These are phyloP conservation scores for Proisotoma minuta DNA, from an alignment of 2,888 invertebrate species.

Conservation along the genomic window DNA sequence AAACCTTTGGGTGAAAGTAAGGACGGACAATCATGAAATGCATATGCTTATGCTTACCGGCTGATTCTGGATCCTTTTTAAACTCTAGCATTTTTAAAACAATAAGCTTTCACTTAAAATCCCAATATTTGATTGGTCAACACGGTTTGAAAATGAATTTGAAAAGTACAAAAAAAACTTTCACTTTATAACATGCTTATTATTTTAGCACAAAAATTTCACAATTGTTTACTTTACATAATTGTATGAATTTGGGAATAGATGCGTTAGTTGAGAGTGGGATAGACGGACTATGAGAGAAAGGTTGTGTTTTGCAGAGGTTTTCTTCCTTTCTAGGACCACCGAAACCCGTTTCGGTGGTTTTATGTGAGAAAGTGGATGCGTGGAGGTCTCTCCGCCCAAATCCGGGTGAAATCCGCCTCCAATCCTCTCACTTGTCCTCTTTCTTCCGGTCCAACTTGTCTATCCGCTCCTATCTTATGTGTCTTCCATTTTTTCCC, in stretches of 20 bases:
- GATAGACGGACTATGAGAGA: no score
- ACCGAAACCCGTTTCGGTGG: not conserved
- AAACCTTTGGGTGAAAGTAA: conserved; percentile 4
- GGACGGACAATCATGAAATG: not conserved
- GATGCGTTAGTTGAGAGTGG: no score
- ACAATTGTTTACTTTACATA: no score
- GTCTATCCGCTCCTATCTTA: not conserved
- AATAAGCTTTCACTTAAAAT: no score
- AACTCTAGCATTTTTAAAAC: conserved; percentile 40
- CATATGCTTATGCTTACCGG: conserved; percentile 18
- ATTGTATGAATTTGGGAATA: no score
- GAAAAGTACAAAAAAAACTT: no score
- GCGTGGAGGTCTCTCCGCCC: not conserved
- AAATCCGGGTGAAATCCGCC: conserved; percentile 14
- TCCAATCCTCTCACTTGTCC: conserved; percentile 1
- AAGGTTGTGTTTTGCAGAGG: no score
- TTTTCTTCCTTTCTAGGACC: no score
- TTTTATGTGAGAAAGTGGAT: not conserved
- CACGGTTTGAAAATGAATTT: no score
- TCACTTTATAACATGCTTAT: no score
- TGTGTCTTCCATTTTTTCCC: conserved; percentile 1
- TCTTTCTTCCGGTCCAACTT: not conserved
- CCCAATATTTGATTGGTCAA: no score
- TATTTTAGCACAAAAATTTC: no score
- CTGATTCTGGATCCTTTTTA: conserved; percentile 36